phyloP scores from a whole-genome alignment of 2,888 invertebrate species.

The Hesperia comma region DNA sequence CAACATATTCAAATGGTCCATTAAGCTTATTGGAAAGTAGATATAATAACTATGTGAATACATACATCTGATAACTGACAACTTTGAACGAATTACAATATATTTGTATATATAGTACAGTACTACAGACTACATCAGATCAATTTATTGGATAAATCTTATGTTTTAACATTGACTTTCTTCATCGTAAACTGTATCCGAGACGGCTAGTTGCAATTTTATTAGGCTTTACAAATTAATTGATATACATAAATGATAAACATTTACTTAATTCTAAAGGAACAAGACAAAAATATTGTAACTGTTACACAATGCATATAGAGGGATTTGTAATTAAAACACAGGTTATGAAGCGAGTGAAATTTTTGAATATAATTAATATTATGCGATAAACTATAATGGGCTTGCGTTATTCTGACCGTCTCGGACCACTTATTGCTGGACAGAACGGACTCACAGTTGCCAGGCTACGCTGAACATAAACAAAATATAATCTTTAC shows the following conservation, averaged over 20 bases:
- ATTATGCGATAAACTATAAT: too few relatives aligned
- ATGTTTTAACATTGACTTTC: conserved; percentile 25
- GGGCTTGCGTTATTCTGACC: neutral
- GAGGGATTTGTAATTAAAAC: too few relatives aligned
- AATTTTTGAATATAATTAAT: too few relatives aligned
- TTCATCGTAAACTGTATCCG: conserved; percentile 1
- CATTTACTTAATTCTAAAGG: too few relatives aligned
- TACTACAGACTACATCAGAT: conserved; percentile 35
- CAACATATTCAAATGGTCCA: conserved; percentile 73
- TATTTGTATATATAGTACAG: conserved; percentile 48
- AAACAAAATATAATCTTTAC: conserved; percentile 37
- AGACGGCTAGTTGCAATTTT: conserved; percentile 13
- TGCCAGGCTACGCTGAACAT: conserved; percentile 35
- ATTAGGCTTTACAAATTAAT: too few relatives aligned
- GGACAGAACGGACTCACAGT: conserved; percentile 45
- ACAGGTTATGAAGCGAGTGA: too few relatives aligned
- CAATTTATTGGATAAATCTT: conserved; percentile 23
- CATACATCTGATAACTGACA: conserved; percentile 35
- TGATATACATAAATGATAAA: too few relatives aligned
- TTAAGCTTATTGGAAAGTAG: conserved; percentile 71
- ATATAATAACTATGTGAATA: conserved; percentile 43
- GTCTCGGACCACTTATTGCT: conserved; percentile 17
- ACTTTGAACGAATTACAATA: conserved; percentile 37
- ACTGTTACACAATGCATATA: too few relatives aligned
- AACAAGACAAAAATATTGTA: too few relatives aligned